phyloP scores from a whole-genome alignment of 2,113 vertebrate genomes.

The Opisthocomus hoazin region DNA sequence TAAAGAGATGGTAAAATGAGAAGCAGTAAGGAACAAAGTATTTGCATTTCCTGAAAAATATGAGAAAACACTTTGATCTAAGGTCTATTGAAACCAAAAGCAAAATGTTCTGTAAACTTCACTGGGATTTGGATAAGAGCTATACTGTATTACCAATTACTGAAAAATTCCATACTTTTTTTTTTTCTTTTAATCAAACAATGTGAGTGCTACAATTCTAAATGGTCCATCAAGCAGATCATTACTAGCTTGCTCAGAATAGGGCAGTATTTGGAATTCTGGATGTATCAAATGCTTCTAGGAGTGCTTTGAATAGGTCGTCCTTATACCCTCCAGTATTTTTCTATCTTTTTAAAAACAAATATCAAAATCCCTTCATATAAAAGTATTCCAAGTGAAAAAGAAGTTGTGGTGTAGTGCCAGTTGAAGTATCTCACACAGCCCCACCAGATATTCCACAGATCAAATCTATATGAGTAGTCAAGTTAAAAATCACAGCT shows the following conservation, averaged over 20 bases:
- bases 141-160: background rate
- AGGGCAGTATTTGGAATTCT: background rate
- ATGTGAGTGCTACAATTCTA: background rate
- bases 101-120: background rate
- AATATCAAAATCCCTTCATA: background rate
- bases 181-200: background rate
- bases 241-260: background rate
- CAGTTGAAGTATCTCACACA: background rate
- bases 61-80: background rate
- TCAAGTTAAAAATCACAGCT: constrained; percentile 40
- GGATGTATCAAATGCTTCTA: background rate
- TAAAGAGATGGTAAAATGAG: background rate
- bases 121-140: background rate
- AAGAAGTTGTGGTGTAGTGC: background rate
- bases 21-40: background rate
- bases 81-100: background rate
- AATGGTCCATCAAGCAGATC: background rate
- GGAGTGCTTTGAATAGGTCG: background rate
- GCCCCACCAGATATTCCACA: background rate
- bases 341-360: background rate
- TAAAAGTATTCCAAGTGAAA: background rate
- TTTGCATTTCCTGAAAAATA: background rate
- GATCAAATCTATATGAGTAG: background rate
- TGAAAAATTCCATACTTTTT: background rate
- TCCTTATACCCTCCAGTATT: background rate